phyloP scores from a whole-genome alignment of 2,797 vertebrate genomes.

The Anas bahamensis region DNA sequence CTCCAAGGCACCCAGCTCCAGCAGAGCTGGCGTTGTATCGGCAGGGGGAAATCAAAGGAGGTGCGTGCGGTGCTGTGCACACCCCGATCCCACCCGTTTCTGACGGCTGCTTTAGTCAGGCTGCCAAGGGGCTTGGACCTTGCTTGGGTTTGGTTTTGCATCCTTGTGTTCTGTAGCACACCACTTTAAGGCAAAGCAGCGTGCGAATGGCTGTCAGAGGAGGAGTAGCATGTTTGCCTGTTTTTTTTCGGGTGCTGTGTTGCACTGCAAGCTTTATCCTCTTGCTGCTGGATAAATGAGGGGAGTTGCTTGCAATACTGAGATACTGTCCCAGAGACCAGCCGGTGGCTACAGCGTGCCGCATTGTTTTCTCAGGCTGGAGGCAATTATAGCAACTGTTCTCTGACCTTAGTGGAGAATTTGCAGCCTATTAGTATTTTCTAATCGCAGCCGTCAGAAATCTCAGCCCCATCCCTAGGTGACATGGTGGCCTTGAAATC shows the following conservation, averaged over 20 bases:
- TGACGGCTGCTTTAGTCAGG: neutral
- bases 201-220: neutral
- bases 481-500: neutral
- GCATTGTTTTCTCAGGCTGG: fast-evolving
- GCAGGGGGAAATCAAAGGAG: neutral
- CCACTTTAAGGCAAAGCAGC: neutral
- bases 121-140: neutral
- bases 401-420: neutral
- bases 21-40: neutral
- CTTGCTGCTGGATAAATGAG: neutral
- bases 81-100: fast-evolving
- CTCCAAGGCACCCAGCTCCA: neutral
- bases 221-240: neutral
- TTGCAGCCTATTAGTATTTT: neutral
- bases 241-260: neutral
- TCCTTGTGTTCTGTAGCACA: neutral
- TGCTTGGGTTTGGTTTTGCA: neutral
- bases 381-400: neutral
- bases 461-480: neutral
- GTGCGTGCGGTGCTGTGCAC: neutral
- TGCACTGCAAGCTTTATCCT: neutral
- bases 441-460: neutral
- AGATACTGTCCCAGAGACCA: neutral
- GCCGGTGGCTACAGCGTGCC: fast-evolving
- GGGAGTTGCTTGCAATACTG: neutral